These are phyloP conservation scores for Lampris megalopsis DNA, from an alignment of 2,113 vertebrate genomes.

Conservation along the genomic window DNA sequence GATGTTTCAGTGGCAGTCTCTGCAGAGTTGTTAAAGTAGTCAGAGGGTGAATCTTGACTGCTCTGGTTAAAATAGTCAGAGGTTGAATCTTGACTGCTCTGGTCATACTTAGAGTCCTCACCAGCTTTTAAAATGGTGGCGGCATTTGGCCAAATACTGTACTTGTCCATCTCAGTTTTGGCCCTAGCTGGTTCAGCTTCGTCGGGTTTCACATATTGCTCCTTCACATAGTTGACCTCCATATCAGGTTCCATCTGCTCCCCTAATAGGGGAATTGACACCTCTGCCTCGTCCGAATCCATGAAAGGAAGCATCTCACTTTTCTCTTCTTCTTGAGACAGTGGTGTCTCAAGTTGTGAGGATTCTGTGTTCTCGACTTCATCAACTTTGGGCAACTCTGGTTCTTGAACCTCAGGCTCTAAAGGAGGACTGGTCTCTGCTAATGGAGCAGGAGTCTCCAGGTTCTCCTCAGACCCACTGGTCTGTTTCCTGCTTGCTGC, in stretches of 20 bases:
- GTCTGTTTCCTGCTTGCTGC: slow-evolving; percentile 63
- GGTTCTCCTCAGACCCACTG: slow-evolving; percentile 73
- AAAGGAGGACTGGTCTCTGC: slow-evolving; percentile 29
- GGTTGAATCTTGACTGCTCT: slow-evolving; percentile 68
- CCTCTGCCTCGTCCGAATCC: slow-evolving; percentile 62
- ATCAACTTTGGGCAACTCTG: slow-evolving; percentile 12
- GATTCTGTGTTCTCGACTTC: slow-evolving; percentile 40
- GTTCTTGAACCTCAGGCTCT: slow-evolving; percentile 36
- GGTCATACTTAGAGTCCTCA: slow-evolving; percentile 60
- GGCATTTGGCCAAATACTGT: slow-evolving; percentile 84
- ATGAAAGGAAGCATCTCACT: slow-evolving; percentile 66
- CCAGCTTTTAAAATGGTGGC: slow-evolving; percentile 80
- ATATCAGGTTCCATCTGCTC: slow-evolving; percentile 81
- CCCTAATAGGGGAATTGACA: slow-evolving; percentile 81
- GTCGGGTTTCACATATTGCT: slow-evolving; percentile 62
- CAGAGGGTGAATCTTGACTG: slow-evolving; percentile 14
- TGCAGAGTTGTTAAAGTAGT: slow-evolving; percentile 65
- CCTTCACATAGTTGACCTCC: slow-evolving; percentile 72
- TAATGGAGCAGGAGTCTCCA: slow-evolving; percentile 47
- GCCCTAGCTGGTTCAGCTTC: slow-evolving; percentile 46
- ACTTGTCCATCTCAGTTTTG: slow-evolving; percentile 76
- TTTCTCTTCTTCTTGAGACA: slow-evolving; percentile 55
- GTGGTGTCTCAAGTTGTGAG: slow-evolving; percentile 32
- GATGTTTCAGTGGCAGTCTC: slow-evolving; percentile 65
- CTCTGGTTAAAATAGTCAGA: slow-evolving; percentile 36